A percentile compares a stretch with the other conserved stretches of the same genome.
phyloP scores from a whole-genome alignment of 2,888 invertebrate genomes.

The Diarsia dahlii region DNA sequence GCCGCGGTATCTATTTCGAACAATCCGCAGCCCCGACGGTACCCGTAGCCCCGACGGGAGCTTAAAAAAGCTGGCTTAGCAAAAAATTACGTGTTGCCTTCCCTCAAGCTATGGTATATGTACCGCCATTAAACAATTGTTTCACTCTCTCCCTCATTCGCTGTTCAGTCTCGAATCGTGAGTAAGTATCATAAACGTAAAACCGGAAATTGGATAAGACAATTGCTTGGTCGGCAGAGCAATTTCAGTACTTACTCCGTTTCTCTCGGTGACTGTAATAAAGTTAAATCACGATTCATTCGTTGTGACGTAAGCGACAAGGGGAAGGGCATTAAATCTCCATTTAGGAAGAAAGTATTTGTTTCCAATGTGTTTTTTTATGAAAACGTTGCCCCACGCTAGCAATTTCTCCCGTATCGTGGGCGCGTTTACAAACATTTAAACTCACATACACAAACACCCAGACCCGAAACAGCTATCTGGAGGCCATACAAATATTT shows the following conservation, averaged over 20 bases:
- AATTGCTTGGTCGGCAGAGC: slow-evolving; percentile 52
- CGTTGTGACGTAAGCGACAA: slow-evolving; percentile 5
- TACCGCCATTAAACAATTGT: background rate
- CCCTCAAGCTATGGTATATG: background rate
- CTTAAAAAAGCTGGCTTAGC: background rate
- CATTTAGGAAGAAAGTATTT: background rate
- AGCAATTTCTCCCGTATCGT: no score
- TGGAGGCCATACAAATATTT: no score
- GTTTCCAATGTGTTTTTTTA: no score
- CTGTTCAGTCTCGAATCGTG: slow-evolving; percentile 40
- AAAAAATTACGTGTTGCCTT: background rate
- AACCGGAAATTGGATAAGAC: slow-evolving; percentile 51
- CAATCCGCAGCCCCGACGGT: no score
- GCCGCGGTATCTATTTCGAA: no score
- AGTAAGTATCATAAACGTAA: slow-evolving; percentile 10
- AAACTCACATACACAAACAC: no score
- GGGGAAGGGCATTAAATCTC: background rate
- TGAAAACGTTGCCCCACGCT: no score
- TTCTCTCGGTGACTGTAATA: slow-evolving; percentile 48
- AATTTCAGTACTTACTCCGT: slow-evolving; percentile 42
- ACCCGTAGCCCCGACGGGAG: no score
- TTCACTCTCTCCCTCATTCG: slow-evolving; percentile 1
- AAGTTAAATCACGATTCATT: slow-evolving; percentile 41
- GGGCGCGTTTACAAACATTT: no score
- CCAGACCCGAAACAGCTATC: no score